Evolutionary conservation across 2,113 vertebrate genomes (phyloP).

Genomic region (Ptychochromis oligacanthus): DNA sequence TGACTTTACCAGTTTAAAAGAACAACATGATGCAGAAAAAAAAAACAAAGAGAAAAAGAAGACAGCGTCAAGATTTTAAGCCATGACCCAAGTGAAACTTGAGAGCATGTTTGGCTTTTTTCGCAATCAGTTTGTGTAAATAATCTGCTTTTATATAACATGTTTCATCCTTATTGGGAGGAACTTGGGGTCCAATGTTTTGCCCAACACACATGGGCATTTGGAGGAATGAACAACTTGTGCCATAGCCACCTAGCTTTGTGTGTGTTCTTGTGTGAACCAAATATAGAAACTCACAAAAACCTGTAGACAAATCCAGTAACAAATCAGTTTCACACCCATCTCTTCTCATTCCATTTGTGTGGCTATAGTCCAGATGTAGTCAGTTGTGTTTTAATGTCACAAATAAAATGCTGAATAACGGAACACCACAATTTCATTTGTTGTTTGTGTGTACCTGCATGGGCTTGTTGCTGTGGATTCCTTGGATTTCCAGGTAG

Average conservation of each 20-base stretch:
- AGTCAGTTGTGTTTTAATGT: not conserved
- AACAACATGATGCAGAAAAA: not conserved
- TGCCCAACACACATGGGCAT: accelerated
- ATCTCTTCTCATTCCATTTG: not conserved
- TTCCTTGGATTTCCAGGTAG: conserved; percentile 68
- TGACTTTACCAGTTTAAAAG: not conserved
- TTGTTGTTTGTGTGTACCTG: conserved; percentile 46
- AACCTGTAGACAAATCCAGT: not conserved
- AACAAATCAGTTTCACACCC: not conserved
- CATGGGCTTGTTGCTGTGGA: conserved; percentile 68
- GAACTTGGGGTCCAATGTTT: not conserved
- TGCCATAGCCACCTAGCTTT: not conserved
- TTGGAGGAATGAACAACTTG: not conserved
- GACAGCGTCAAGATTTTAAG: not conserved
- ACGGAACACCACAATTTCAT: not conserved
- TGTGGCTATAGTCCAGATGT: not conserved
- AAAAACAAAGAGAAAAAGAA: not conserved
- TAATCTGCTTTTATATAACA: not conserved
- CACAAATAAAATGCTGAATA: not conserved
- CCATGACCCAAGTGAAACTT: not conserved
- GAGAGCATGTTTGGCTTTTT: not conserved
- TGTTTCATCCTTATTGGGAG: too few species aligned
- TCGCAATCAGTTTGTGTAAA: too few species aligned
- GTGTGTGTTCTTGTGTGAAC: not conserved
- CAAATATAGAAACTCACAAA: not conserved